These are phyloP conservation scores for Sinella curviseta DNA, from an alignment of 1,140 invertebrate genomes.

Conservation along the genomic window DNA sequence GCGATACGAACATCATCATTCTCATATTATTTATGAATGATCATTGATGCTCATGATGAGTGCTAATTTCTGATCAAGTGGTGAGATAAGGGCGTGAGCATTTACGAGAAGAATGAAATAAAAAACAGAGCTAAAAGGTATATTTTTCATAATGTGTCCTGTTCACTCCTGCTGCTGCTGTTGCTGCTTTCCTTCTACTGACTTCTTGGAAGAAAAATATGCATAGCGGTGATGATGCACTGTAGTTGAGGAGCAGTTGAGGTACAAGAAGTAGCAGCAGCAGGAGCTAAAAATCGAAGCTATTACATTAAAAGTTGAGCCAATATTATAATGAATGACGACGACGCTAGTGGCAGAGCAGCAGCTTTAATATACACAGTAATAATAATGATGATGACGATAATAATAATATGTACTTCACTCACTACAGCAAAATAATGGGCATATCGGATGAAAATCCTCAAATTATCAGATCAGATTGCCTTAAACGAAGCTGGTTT, in stretches of 20 bases:
- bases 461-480: constrained; percentile 22
- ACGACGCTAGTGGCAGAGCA: not conserved
- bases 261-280: not conserved
- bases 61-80: constrained; percentile 23
- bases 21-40: not conserved
- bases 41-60: not conserved
- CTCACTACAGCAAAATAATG: not conserved
- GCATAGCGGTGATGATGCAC: not conserved
- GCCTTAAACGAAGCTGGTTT: constrained; percentile 43
- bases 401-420: not conserved
- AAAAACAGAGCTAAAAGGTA: not conserved
- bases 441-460: constrained; percentile 9
- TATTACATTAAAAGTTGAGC: constrained; percentile 5
- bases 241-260: not conserved
- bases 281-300: not conserved
- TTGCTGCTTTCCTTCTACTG: too few relatives aligned
- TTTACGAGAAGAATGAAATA: not conserved
- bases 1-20: too few relatives aligned
- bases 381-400: not conserved
- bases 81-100: constrained; percentile 21
- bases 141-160: not conserved
- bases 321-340: not conserved
- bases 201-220: too few relatives aligned
- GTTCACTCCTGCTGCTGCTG: not conserved
- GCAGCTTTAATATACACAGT: not conserved